Evolutionary conservation across 2,888 invertebrate species (phyloP).

Genomic region (Notodonta ziczac): DNA sequence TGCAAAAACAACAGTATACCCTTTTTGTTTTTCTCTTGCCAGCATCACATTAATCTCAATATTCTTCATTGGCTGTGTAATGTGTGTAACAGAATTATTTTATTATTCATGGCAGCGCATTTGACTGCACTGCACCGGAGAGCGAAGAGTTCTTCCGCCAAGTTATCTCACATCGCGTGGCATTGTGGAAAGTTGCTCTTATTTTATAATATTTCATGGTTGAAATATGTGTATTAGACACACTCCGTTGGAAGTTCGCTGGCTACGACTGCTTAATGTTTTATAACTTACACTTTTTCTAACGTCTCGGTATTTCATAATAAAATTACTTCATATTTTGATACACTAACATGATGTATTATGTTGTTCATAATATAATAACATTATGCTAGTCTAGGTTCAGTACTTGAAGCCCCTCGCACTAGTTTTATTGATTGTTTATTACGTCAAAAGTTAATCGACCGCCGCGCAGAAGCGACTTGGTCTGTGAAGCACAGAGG

Average conservation of each 20-base stretch:
- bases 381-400: not conserved
- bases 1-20: no score
- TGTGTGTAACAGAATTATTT: slow-evolving; percentile 36
- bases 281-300: slow-evolving; percentile 30
- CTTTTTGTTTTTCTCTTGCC: not conserved
- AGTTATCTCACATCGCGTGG: slow-evolving; percentile 39
- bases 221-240: slow-evolving; percentile 36
- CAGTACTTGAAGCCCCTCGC: not conserved
- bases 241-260: slow-evolving; percentile 37
- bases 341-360: not conserved
- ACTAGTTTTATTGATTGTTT: slow-evolving; percentile 1
- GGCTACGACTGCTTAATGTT: slow-evolving; percentile 32
- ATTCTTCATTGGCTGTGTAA: slow-evolving; percentile 1
- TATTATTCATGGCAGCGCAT: slow-evolving; percentile 47
- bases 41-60: not conserved
- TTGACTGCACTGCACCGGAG: slow-evolving; percentile 46
- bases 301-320: slow-evolving; percentile 5
- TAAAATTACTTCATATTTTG: not conserved
- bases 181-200: slow-evolving; percentile 49
- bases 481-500: not conserved
- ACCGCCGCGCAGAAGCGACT: not conserved
- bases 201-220: slow-evolving; percentile 44
- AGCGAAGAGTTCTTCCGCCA: slow-evolving; percentile 44
- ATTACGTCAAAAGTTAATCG: slow-evolving; percentile 1
- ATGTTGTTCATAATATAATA: slow-evolving; percentile 1